A percentile compares a stretch with the other conserved stretches of the same genome.
phyloP scores from a whole-genome alignment of 2,888 invertebrate species.

The Pocota personata region DNA sequence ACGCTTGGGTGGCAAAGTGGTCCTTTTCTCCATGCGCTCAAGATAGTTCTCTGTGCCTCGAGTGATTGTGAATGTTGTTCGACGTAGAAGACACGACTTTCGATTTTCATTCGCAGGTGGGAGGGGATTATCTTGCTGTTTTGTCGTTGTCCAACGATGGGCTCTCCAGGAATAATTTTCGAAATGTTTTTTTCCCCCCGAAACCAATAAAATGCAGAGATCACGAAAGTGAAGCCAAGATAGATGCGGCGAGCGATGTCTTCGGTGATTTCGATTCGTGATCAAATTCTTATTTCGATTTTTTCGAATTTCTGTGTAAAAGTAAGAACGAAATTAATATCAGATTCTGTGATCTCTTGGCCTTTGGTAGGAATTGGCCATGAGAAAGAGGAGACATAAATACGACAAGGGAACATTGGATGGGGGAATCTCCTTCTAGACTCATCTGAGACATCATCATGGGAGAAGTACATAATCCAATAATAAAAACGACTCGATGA shows the following conservation, averaged over 20 bases:
- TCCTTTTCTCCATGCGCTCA: slow-evolving; percentile 56
- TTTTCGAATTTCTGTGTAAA: slow-evolving; percentile 57
- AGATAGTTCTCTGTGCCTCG: slow-evolving; percentile 17
- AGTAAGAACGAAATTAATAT: slow-evolving; percentile 71
- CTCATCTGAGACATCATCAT: slow-evolving; percentile 30
- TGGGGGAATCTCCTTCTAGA: slow-evolving; percentile 33
- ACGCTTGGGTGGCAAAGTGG: slow-evolving; percentile 71
- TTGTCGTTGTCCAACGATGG: slow-evolving; percentile 60
- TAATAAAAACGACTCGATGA: slow-evolving; percentile 38
- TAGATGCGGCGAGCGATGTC: slow-evolving; percentile 40
- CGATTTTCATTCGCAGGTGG: slow-evolving; percentile 59
- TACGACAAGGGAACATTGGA: background rate
- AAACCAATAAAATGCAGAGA: slow-evolving; percentile 62
- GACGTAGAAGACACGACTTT: slow-evolving; percentile 71
- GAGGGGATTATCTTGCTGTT: slow-evolving; percentile 41
- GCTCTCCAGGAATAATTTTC: slow-evolving; percentile 41
- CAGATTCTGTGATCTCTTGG: slow-evolving; percentile 68
- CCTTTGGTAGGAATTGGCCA: slow-evolving; percentile 62
- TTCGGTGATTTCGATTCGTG: slow-evolving; percentile 65
- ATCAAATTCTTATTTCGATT: slow-evolving; percentile 73
- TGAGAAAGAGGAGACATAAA: slow-evolving; percentile 24
- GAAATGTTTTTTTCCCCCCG: slow-evolving; percentile 21
- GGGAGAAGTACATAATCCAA: slow-evolving; percentile 21
- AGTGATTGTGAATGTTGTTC: slow-evolving; percentile 67
- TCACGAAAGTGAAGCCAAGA: slow-evolving; percentile 68